phyloP scores from a whole-genome alignment of 2,113 vertebrate genomes.

The Gavialis gangeticus region DNA sequence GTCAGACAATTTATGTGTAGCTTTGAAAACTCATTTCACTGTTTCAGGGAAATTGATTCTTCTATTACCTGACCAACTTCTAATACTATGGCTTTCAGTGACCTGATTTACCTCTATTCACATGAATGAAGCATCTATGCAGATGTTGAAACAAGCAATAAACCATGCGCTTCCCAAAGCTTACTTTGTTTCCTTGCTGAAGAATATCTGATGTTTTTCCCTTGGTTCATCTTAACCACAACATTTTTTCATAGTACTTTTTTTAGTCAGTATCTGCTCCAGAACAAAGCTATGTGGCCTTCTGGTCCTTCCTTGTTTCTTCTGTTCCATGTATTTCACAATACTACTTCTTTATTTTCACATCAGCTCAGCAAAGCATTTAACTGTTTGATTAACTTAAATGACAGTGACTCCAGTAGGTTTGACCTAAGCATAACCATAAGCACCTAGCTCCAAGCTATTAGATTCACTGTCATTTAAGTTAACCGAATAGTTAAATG shows the following conservation, averaged over 20 bases:
- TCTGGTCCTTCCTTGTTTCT: background rate
- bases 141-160: background rate
- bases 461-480: background rate
- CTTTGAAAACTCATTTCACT: background rate
- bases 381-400: accelerated
- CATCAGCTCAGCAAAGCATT: background rate
- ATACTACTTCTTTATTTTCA: too few relatives aligned
- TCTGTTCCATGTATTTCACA: too few relatives aligned
- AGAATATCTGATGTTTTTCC: background rate
- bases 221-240: background rate
- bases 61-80: background rate
- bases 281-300: background rate
- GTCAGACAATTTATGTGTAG: background rate
- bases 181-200: background rate
- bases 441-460: background rate
- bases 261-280: background rate
- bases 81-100: accelerated
- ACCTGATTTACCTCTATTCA: background rate
- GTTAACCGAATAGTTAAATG: background rate
- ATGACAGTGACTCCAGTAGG: background rate
- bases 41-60: background rate
- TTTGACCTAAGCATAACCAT: accelerated
- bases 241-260: background rate
- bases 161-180: accelerated
- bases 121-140: accelerated